Conservation (phyloP, 1,140 invertebrate genomes). For the Bombus huntii region DNA sequence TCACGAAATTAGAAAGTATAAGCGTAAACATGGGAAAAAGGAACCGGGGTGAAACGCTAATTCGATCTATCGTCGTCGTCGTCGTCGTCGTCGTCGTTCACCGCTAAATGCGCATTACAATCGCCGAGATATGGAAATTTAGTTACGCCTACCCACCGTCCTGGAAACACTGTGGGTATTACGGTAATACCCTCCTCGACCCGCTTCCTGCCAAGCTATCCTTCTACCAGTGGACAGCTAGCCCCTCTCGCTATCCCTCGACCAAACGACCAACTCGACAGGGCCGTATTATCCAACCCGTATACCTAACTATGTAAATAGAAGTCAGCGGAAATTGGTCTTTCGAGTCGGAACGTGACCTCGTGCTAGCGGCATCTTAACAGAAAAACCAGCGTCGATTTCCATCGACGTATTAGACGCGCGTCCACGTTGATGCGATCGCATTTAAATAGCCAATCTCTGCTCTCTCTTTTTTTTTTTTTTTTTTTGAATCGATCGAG, state of each 20-base stretch:
- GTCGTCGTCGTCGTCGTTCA: constrained; percentile 63
- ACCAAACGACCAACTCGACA: constrained; percentile 51
- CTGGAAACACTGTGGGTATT: constrained; percentile 61
- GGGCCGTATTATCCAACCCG: constrained; percentile 72
- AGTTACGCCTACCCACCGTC: constrained; percentile 63
- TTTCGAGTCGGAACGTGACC: constrained; percentile 74
- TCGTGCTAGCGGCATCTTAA: constrained; percentile 33
- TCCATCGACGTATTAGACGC: constrained; percentile 18
- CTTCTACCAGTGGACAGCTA: constrained; percentile 41
- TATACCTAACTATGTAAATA: constrained; percentile 81
- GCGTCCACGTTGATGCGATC: not conserved
- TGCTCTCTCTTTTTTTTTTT: not conserved
- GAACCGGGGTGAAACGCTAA: constrained; percentile 71
- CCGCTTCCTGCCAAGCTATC: constrained; percentile 49
- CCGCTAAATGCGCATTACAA: constrained; percentile 80
- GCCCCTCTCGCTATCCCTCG: constrained; percentile 21
- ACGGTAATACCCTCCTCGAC: constrained; percentile 48
- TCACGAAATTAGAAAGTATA: constrained; percentile 69
- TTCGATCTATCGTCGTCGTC: constrained; percentile 70
- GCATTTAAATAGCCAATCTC: constrained; percentile 7
- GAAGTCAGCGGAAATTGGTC: constrained; percentile 79
- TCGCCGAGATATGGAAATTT: constrained; percentile 80
- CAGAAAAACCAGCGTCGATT: constrained; percentile 41
- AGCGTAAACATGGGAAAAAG: constrained; percentile 70
- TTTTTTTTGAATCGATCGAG: not conserved